Base-by-base conservation (phyloP, 1,140 invertebrate genomes). In the Cepaea nemoralis region DNA sequence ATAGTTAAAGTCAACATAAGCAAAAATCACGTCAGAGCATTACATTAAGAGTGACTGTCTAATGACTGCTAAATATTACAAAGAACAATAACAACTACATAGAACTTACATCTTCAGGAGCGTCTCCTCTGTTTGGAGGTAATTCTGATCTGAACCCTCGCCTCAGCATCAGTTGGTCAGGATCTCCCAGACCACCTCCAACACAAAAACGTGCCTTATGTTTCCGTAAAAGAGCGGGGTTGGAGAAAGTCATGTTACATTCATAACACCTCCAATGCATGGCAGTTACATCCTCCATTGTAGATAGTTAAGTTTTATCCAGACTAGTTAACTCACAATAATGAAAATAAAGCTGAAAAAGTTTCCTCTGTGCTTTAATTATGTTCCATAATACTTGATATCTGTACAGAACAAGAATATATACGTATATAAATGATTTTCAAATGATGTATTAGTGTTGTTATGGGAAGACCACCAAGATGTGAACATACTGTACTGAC, bases 211-310 rank as follows among this genome's bases (percentile, higher is more conserved):
- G 86, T 35, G 59, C 70, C 50, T 84, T 85, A 75, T 89, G 88
- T 77, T 89, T 89, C 48, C 84, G 82, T 42, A 89, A 81, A 27
- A 88, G 83, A 31, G 63, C 74, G 19, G 82, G 78, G 67, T 85
- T 86, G 31, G 83, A 84, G 81, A 89, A 89, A 14, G 77, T 83
- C 88, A 89, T 89, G 79, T 85, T 85, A 81, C 88, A 89, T 31
- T 87, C 86, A 73, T 86, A 76, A 80, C 88, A 89, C 33, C 82
- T 85, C 84, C 84, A 85, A 50, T 74, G 67, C 70, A 78, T 79
- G 10, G 66, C 66, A 33, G 63, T 48, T 66, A 74, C 40, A 16
- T 77, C 75, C 31, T 77, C 67, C 76, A 78, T 79, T 45, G 50
- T 70, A 39, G 33, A 77, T 37, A 48, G 5, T 75, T n/a, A n/a